These are phyloP conservation scores for Pteropus rufus DNA, from an alignment of 2,797 vertebrate species.

Conservation along the genomic window DNA sequence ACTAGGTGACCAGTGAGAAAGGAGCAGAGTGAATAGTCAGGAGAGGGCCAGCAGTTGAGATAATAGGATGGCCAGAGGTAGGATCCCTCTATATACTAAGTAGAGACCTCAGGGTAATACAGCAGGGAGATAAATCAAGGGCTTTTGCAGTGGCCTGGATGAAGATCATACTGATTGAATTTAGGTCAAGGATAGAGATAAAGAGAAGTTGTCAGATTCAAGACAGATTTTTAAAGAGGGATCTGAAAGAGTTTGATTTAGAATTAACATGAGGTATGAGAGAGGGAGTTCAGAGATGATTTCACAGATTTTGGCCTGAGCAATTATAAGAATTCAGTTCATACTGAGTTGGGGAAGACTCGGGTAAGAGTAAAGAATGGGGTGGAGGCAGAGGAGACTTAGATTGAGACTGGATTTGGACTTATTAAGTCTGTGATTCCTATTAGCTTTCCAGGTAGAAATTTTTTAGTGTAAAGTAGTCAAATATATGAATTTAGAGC, in stretches of 20 bases:
- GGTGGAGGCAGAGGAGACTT: neutral
- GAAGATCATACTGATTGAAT: neutral
- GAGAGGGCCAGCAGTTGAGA: neutral
- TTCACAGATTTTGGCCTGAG: neutral
- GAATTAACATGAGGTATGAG: neutral
- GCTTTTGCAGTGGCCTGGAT: neutral
- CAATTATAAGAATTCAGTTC: neutral
- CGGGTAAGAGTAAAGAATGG: neutral
- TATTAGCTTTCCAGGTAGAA: neutral
- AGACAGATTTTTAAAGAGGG: neutral
- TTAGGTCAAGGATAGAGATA: neutral
- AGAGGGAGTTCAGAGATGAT: neutral
- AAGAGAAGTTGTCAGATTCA: neutral
- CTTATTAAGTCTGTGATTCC: neutral
- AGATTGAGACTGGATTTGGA: neutral
- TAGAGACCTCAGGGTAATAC: neutral
- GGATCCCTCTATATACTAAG: too few species aligned
- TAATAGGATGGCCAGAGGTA: neutral
- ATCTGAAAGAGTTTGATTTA: neutral
- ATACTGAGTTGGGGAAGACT: neutral
- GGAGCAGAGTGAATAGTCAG: neutral
- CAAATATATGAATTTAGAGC: neutral
- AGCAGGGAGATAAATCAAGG: neutral
- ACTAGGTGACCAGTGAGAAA: neutral
- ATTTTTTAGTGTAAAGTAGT: neutral